A percentile compares a stretch with the other conserved stretches of the same genome.
Conservation (phyloP, 2,113 vertebrate species). For the Phylloscopus whistleri region DNA sequence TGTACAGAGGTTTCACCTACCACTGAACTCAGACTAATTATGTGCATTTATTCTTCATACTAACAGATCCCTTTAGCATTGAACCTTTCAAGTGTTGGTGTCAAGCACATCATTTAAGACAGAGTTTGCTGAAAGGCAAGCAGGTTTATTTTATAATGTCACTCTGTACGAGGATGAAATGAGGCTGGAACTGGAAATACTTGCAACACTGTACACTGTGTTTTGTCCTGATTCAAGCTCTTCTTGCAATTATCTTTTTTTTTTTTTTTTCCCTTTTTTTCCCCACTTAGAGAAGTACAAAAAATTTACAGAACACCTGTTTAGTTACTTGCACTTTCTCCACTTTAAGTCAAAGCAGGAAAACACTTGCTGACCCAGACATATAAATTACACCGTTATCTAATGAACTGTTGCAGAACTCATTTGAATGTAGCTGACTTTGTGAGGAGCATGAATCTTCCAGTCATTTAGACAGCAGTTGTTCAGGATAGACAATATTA, state of each 20-base stretch:
- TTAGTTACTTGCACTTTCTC: conserved; percentile 14
- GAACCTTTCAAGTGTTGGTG: background rate
- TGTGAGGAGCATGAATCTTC: conserved; percentile 58
- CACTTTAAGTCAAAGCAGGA: conserved; percentile 30
- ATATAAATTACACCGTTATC: conserved; percentile 61
- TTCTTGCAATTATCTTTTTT: background rate
- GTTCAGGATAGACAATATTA: conserved; percentile 73
- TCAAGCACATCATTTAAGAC: background rate
- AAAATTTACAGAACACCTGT: conserved; percentile 7
- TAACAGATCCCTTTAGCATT: background rate
- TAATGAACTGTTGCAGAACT: conserved; percentile 70
- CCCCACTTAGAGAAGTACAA: background rate
- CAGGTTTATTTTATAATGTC: background rate
- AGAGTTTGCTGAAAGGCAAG: conserved; percentile 14
- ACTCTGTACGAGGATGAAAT: background rate
- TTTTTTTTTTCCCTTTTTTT: background rate
- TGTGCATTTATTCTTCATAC: background rate
- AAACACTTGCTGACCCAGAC: conserved; percentile 59
- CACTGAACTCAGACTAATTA: conserved; percentile 41
- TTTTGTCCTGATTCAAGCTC: background rate
- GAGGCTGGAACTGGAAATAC: background rate
- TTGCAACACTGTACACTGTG: background rate
- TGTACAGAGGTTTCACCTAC: background rate
- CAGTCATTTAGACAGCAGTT: conserved; percentile 70
- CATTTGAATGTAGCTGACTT: conserved; percentile 62